Evolutionary conservation across 2,888 invertebrate genomes (phyloP), one percentile per base, ranked within the genome.

Genomic region (Eudemis profundana): DNA sequence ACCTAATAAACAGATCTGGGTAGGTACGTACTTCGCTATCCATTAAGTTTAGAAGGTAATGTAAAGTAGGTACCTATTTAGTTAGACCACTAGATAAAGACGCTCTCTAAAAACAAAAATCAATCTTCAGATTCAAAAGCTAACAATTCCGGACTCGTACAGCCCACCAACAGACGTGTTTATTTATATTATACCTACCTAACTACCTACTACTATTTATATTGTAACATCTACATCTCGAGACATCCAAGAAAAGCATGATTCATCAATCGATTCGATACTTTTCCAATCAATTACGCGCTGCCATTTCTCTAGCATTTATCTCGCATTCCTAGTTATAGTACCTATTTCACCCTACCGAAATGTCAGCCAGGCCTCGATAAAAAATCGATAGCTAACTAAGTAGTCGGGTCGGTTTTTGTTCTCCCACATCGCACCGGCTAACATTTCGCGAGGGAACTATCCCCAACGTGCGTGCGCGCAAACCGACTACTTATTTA

Each of bases 401-500:
- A 63, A 56, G 57, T 69, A 70, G 73, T 72, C 73, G 74, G 77
- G 72, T 81, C 74, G 79, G 71, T 81, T 82, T 81, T 83, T 82
- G 77, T 84, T 79, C 82, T 83, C 84, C 84, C 84, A 79, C 84
- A 80, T 83, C 77, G 81, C 72, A 75, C 74, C 74, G 77, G 77
- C 74, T 78, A 80, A 80, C 82, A 83, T 77, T 78, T 79, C 71
- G 76, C 73, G 74, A 80, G 82, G 85, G 82, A 76, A 75, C 76
- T 78, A 74, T 78, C 76, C 82, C 82, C 81, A 60, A 77, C 72
- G 72, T 83, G 88, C 86, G 86, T 85, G 74, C 76, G 84, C 86
- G 85, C 86, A 83, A 70, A 73, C 68, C 73, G 69, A 71, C 71
- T 75, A 78, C 77, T 78, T 79, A 81, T 79, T 79, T 82, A 74